phyloP scores from a whole-genome alignment of 37 sponge, comb jelly and placozoan species.

The Halichondria panicea region DNA sequence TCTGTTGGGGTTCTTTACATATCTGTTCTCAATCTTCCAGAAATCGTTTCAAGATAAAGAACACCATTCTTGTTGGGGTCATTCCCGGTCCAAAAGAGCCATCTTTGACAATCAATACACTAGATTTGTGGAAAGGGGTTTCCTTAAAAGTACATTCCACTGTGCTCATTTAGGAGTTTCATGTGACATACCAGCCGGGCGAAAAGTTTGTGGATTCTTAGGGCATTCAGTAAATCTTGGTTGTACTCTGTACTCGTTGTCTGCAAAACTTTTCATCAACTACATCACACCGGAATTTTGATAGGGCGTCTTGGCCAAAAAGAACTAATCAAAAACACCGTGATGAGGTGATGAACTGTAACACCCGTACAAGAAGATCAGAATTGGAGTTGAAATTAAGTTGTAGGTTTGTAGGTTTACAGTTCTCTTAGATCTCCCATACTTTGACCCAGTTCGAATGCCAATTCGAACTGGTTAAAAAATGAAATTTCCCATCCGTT shows the following conservation, averaged over 20 bases:
- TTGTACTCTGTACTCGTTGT: conserved; percentile 31
- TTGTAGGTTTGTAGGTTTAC: conserved; percentile 36
- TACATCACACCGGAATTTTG: neutral
- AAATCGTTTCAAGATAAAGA: neutral
- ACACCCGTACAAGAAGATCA: conserved; percentile 1
- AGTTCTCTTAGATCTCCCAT: conserved; percentile 41
- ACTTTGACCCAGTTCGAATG: conserved; percentile 49
- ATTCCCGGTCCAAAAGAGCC: conserved; percentile 17
- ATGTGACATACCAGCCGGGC: conserved; percentile 42
- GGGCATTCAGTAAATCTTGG: conserved; percentile 34
- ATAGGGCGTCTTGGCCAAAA: neutral
- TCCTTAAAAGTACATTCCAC: neutral
- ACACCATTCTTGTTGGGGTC: neutral
- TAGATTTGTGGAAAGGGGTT: too few relatives aligned
- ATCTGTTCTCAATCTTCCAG: too few relatives aligned
- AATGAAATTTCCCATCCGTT: too few relatives aligned
- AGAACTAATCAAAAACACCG: neutral
- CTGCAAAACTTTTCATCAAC: conserved; percentile 1
- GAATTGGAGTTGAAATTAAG: conserved; percentile 36
- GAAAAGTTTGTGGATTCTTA: conserved; percentile 46
- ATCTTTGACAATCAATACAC: neutral
- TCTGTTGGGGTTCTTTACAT: too few relatives aligned
- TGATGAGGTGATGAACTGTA: neutral
- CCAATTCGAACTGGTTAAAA: too few relatives aligned
- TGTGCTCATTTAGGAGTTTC: conserved; percentile 27